Conservation (phyloP, 2,797 vertebrate species). For the Phylloscopus collybita region DNA sequence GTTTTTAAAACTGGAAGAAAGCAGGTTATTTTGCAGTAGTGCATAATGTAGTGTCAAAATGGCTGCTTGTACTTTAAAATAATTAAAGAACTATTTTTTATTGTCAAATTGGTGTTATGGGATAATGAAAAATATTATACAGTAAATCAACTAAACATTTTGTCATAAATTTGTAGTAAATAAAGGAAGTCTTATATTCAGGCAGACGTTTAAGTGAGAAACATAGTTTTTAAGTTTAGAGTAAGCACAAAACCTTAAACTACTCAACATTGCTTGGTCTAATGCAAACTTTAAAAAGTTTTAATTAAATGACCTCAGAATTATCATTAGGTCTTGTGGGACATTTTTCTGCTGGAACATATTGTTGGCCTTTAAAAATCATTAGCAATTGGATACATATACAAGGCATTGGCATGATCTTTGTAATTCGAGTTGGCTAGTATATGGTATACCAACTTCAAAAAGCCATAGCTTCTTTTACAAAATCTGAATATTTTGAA, state of each 20-base stretch:
- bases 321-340: neutral
- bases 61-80: neutral
- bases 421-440: neutral
- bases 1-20: neutral
- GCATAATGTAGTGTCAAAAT: neutral
- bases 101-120: neutral
- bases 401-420: conserved; percentile 18
- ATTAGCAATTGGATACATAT: conserved; percentile 46
- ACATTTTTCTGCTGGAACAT: conserved; percentile 3
- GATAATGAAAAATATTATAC: neutral
- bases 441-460: neutral
- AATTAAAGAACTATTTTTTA: neutral
- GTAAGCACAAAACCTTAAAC: neutral
- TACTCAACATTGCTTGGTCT: neutral
- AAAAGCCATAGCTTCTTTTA: neutral
- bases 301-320: conserved; percentile 53
- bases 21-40: neutral
- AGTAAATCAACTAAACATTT: neutral
- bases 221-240: neutral
- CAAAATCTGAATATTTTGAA: neutral
- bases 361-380: conserved; percentile 57
- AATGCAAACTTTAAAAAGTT: neutral
- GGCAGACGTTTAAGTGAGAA: neutral
- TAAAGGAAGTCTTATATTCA: neutral
- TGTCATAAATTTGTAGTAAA: neutral